A percentile compares a stretch with the other conserved stretches of the same genome.
phyloP scores from a whole-genome alignment of 2,113 vertebrate species.

The Otolemur garnettii region DNA sequence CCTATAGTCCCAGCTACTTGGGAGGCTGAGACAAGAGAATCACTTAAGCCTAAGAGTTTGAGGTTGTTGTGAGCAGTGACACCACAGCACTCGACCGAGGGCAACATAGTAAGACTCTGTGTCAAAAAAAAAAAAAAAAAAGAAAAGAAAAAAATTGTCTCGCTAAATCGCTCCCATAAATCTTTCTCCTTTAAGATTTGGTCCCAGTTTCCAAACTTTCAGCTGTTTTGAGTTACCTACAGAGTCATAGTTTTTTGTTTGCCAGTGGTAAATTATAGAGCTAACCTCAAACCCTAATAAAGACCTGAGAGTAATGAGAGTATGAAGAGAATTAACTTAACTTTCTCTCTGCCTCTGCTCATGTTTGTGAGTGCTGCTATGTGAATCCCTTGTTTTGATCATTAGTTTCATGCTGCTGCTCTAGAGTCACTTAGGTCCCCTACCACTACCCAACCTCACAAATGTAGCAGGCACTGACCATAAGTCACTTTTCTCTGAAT shows the following conservation, averaged over 20 bases:
- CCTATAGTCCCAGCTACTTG: too few species aligned
- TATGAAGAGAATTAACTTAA: background rate
- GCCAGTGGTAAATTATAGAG: background rate
- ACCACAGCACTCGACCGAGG: too few species aligned
- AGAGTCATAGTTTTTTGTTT: background rate
- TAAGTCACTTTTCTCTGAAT: conserved; percentile 23
- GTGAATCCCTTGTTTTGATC: background rate
- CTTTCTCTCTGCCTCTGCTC: background rate
- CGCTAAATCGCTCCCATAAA: background rate
- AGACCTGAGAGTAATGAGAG: background rate
- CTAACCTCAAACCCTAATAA: conserved; percentile 21
- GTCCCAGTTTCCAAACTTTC: background rate
- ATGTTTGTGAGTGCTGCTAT: background rate
- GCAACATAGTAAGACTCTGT: too few species aligned
- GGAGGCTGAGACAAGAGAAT: too few species aligned
- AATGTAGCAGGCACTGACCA: background rate
- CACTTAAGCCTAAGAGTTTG: too few species aligned
- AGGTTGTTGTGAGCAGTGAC: too few species aligned
- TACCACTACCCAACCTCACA: background rate
- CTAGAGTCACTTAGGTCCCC: background rate
- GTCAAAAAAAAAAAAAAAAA: too few species aligned
- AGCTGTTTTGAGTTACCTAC: background rate
- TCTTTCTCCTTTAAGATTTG: background rate
- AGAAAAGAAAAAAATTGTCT: background rate
- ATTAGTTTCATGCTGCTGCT: background rate